A percentile compares a stretch with the other conserved stretches of the same genome.
These are phyloP conservation scores for Micromussa lordhowensis DNA, from an alignment of 92 coral and sea anemone genomes.

Conservation along the genomic window DNA sequence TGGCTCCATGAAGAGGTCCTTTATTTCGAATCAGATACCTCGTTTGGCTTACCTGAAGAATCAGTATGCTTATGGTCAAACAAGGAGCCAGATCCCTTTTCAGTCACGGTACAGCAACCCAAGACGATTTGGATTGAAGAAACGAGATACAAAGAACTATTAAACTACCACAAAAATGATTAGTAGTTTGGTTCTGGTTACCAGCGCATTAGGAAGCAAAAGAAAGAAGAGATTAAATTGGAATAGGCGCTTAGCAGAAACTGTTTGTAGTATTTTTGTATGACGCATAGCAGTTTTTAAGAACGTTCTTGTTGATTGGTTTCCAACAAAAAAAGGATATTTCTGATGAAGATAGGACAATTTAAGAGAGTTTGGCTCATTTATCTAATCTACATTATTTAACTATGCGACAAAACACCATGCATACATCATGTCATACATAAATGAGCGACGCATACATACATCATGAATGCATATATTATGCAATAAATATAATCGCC, in stretches of 20 bases:
- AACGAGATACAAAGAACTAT: constrained; percentile 26
- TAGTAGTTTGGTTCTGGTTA: neutral
- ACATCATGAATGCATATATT: neutral
- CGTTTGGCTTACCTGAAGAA: constrained; percentile 47
- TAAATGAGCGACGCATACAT: neutral
- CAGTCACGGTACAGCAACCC: constrained; percentile 71
- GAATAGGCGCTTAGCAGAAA: neutral
- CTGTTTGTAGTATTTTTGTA: neutral
- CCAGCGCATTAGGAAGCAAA: neutral
- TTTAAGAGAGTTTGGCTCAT: neutral
- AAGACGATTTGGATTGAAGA: constrained; percentile 74
- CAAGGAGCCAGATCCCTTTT: constrained; percentile 17
- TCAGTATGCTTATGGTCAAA: constrained; percentile 16
- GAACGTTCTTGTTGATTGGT: neutral
- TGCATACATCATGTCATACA: neutral
- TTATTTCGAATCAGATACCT: constrained; percentile 30
- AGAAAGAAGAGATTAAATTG: neutral
- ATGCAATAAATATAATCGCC: neutral
- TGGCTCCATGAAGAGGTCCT: constrained; percentile 74
- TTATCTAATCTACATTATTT: neutral
- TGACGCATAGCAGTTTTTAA: neutral
- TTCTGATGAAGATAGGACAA: neutral
- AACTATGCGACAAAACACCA: neutral
- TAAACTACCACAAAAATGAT: neutral
- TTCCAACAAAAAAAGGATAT: neutral